A percentile compares a stretch with the other conserved stretches of the same genome.
phyloP scores from a whole-genome alignment of 2,888 invertebrate species.

The Heterodera filipjevi region DNA sequence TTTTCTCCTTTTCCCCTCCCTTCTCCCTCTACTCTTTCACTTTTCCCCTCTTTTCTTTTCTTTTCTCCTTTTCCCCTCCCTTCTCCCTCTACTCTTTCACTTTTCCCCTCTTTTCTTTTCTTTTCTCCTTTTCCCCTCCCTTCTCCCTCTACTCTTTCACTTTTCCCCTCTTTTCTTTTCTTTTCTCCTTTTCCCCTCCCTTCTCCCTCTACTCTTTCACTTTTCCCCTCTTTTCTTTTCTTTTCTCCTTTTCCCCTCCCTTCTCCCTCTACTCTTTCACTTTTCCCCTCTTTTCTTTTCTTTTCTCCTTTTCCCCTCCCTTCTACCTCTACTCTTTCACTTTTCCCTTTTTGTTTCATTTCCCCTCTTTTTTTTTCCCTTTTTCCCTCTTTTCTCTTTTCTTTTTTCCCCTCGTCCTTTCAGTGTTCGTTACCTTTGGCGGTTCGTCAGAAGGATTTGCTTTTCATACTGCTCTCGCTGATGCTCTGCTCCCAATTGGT shows the following conservation, averaged over 20 bases:
- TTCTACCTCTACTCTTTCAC: neutral
- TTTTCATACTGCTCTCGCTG: constrained; percentile 37
- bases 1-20: neutral
- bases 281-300: neutral
- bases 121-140: neutral
- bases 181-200: neutral
- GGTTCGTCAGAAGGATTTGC: constrained; percentile 35
- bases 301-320: neutral
- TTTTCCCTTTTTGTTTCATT: constrained; percentile 10
- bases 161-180: neutral
- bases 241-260: neutral
- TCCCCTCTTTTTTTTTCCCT: neutral
- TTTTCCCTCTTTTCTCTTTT: neutral
- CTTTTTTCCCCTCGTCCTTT: constrained; percentile 2
- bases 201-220: too few relatives aligned
- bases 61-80: neutral
- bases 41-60: neutral
- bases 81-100: too few relatives aligned
- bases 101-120: neutral
- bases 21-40: too few relatives aligned
- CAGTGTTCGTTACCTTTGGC: constrained; percentile 41
- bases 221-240: neutral
- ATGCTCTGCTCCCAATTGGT: constrained; percentile 32
- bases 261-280: too few relatives aligned
- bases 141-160: too few relatives aligned